Conservation (phyloP, 2,888 invertebrate genomes). For the Vandiemenella viatica region DNA sequence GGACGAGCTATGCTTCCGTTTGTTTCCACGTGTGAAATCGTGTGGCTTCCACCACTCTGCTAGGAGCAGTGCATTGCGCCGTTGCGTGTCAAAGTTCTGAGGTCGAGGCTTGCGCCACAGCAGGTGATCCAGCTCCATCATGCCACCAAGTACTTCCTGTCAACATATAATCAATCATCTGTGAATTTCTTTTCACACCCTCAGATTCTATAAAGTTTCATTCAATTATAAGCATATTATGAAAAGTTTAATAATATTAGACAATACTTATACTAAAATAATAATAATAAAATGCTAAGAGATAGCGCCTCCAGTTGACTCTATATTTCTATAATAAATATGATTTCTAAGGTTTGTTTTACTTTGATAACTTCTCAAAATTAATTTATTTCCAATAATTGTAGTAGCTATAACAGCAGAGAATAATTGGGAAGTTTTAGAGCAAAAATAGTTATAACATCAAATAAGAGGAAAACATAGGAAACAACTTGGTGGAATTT, state of each 20-base stretch:
- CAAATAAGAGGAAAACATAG: neutral
- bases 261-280: neutral
- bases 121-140: slow-evolving; percentile 73
- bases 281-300: no score
- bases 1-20: neutral
- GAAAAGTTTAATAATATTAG: neutral
- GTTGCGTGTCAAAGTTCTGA: slow-evolving; percentile 59
- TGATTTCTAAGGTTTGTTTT: neutral
- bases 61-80: slow-evolving; percentile 59
- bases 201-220: no score
- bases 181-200: no score
- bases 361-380: neutral
- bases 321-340: neutral
- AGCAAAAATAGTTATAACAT: neutral
- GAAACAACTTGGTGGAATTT: no score
- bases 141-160: slow-evolving; percentile 86
- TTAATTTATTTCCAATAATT: neutral
- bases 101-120: slow-evolving; percentile 71
- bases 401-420: neutral
- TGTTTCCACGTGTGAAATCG: slow-evolving; percentile 33
- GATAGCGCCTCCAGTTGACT: neutral
- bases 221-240: neutral
- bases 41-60: slow-evolving; percentile 52
- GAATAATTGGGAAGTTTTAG: neutral
- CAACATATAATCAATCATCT: no score